These are phyloP conservation scores for Adelosebastes latens DNA, from an alignment of 2,797 vertebrate species.

Conservation along the genomic window DNA sequence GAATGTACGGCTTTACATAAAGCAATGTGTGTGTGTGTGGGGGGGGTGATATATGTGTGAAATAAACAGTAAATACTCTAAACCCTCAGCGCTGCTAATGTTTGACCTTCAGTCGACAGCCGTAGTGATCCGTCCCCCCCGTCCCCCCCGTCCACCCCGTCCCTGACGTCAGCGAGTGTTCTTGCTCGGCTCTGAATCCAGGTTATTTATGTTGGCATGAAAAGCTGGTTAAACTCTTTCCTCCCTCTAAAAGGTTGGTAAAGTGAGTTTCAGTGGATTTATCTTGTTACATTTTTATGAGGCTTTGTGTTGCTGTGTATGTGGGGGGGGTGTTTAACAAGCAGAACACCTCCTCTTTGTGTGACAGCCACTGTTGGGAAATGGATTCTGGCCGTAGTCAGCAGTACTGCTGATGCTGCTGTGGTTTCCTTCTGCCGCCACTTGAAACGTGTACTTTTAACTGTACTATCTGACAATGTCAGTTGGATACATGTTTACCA, in stretches of 20 bases:
- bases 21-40: too few relatives aligned
- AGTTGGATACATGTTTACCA: neutral
- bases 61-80: neutral
- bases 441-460: neutral
- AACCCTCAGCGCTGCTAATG: neutral
- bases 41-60: neutral
- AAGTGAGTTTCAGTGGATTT: conserved; percentile 16
- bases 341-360: conserved; percentile 13
- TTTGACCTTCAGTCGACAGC: neutral
- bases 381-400: conserved; percentile 3
- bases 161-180: neutral
- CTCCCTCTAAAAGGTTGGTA: neutral
- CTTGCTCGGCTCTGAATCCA: neutral
- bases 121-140: neutral
- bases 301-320: conserved; percentile 12
- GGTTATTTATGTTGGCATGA: conserved; percentile 3
- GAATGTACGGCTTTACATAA: too few relatives aligned
- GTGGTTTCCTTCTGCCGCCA: neutral
- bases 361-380: neutral
- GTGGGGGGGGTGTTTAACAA: conserved; percentile 6
- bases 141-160: neutral
- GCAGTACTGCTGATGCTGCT: neutral
- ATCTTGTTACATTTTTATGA: conserved; percentile 22
- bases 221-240: neutral
- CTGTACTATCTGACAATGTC: neutral